phyloP scores from a whole-genome alignment of 2,888 invertebrate species.

The Chironomus tentans region DNA sequence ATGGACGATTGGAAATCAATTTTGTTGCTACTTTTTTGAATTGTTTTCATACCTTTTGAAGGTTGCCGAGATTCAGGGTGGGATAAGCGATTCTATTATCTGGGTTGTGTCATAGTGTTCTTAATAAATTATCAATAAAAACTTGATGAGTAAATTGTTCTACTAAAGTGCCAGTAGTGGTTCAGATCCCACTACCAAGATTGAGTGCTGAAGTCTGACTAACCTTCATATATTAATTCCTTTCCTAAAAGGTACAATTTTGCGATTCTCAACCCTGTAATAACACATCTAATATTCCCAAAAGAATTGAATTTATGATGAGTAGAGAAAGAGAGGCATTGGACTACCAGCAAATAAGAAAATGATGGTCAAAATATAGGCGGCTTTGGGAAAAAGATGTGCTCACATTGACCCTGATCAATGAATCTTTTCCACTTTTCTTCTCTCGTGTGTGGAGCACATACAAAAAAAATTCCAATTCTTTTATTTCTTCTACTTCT shows the following conservation, averaged over 20 bases:
- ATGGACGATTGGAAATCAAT: neutral
- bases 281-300: too few relatives aligned
- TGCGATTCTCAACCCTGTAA: too few relatives aligned
- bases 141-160: too few relatives aligned
- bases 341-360: neutral
- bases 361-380: constrained; percentile 6
- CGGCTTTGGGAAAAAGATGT: neutral
- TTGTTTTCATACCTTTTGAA: neutral
- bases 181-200: too few relatives aligned
- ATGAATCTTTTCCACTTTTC: neutral
- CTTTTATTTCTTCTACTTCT: neutral
- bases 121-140: too few relatives aligned
- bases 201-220: too few relatives aligned
- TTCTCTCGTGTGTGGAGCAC: too few relatives aligned
- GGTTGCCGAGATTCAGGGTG: neutral
- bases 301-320: neutral
- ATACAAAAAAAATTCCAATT: too few relatives aligned
- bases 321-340: neutral
- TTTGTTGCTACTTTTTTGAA: neutral
- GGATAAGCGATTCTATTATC: neutral
- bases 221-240: too few relatives aligned
- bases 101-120: too few relatives aligned
- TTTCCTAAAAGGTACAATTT: too few relatives aligned
- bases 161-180: too few relatives aligned
- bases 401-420: constrained; percentile 2